These are phyloP conservation scores for Eurystomus gularis DNA, from an alignment of 2,113 vertebrate genomes.

Conservation along the genomic window DNA sequence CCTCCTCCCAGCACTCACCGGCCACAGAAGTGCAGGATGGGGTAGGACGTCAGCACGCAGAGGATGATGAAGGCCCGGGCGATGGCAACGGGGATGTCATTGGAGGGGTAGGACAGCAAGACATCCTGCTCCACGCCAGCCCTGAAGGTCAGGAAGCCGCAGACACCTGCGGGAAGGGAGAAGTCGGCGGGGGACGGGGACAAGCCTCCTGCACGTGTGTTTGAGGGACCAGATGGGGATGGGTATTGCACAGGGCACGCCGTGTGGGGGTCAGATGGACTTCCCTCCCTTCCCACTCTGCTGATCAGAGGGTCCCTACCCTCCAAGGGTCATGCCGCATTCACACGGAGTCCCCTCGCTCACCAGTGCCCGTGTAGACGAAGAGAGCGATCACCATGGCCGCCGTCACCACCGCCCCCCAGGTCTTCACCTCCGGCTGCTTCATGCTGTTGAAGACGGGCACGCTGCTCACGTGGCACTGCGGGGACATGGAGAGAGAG, in stretches of 20 bases:
- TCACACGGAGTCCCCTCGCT: fast-evolving
- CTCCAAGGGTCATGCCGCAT: background rate
- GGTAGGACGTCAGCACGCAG: conserved; percentile 93
- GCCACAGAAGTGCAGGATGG: conserved; percentile 96
- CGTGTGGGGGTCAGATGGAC: background rate
- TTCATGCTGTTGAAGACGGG: conserved; percentile 96
- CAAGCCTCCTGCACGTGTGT: background rate
- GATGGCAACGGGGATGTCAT: conserved; percentile 89
- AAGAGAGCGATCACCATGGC: conserved; percentile 95
- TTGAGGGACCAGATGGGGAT: background rate
- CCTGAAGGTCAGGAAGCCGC: conserved; percentile 94
- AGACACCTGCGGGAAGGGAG: conserved; percentile 80
- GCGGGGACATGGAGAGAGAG: background rate
- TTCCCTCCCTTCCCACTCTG: background rate
- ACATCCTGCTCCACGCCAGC: conserved; percentile 87
- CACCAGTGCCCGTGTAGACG: conserved; percentile 95
- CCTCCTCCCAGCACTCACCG: conserved; percentile 71
- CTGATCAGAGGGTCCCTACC: background rate
- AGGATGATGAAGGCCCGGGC: conserved; percentile 93
- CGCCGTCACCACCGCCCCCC: conserved; percentile 87
- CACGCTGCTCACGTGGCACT: conserved; percentile 96
- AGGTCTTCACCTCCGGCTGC: conserved; percentile 82
- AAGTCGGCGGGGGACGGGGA: background rate
- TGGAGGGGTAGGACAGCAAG: conserved; percentile 91
- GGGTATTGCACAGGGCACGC: background rate